Evolutionary conservation across 2,797 vertebrate species (phyloP).

Genomic region (Ctenopoma multispine): DNA sequence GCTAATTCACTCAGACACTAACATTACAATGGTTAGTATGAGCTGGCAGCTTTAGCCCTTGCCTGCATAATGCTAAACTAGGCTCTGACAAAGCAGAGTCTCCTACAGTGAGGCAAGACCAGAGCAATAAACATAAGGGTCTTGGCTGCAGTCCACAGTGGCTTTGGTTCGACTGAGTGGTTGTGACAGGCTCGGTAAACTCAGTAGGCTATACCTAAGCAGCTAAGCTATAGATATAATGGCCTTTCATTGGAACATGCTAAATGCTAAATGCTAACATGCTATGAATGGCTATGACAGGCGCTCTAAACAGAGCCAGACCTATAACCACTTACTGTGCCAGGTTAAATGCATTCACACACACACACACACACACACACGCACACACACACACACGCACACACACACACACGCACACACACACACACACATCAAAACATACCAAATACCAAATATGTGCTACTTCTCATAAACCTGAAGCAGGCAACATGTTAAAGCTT

Average conservation of each 20-base stretch:
- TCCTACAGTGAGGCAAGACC: constrained; percentile 43
- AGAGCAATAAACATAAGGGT: constrained; percentile 37
- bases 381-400: constrained; percentile 49
- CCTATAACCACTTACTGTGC: constrained; percentile 66
- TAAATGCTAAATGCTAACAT: constrained; percentile 73
- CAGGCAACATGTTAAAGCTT: constrained; percentile 62
- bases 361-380: constrained; percentile 19
- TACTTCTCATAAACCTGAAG: constrained; percentile 78
- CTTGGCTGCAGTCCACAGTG: constrained; percentile 58
- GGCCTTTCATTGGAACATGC: constrained; percentile 66
- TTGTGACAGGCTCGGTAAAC: constrained; percentile 75
- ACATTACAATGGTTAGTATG: constrained; percentile 69
- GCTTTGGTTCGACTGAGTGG: constrained; percentile 61
- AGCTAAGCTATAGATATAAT: constrained; percentile 70
- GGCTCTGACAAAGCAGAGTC: constrained; percentile 34
- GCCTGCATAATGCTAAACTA: constrained; percentile 63
- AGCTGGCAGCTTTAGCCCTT: constrained; percentile 56
- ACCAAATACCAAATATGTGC: constrained; percentile 78
- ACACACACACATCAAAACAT: constrained; percentile 70
- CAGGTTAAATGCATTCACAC: constrained; percentile 66
- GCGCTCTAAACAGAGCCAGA: constrained; percentile 74
- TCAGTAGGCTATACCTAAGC: constrained; percentile 68
- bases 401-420: constrained; percentile 10
- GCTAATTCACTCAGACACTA: constrained; percentile 76
- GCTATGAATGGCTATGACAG: constrained; percentile 77